A percentile compares a stretch with the other conserved stretches of the same genome.
phyloP scores from a whole-genome alignment of 1,140 invertebrate genomes.

The Sinonovacula constricta region DNA sequence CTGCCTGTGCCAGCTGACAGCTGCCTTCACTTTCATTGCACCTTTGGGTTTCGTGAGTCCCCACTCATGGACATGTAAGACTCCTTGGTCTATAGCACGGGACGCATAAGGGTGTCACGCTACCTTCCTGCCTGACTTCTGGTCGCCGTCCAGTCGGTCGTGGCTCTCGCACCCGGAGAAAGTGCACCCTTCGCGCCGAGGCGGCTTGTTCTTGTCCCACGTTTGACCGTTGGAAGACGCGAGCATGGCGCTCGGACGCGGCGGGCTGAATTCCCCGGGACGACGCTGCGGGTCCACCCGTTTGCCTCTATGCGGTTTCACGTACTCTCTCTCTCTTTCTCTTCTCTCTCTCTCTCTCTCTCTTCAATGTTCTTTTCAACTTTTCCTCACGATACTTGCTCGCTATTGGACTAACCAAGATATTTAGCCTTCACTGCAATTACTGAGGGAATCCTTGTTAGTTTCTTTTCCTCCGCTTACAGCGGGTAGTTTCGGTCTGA shows the following conservation, averaged over 20 bases:
- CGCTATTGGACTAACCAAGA: conserved; percentile 89
- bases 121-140: conserved; percentile 50
- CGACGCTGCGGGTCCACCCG: conserved; percentile 78
- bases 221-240: conserved; percentile 21
- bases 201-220: background rate
- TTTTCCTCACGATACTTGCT: conserved; percentile 95
- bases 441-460: conserved; percentile 83
- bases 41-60: conserved; percentile 83
- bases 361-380: conserved; percentile 94
- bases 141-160: conserved; percentile 57
- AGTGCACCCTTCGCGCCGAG: conserved; percentile 40
- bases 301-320: conserved; percentile 89
- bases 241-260: conserved; percentile 11
- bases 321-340: conserved; percentile 92
- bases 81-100: conserved; percentile 97
- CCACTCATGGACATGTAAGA: conserved; percentile 90
- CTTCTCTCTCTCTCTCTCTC: conserved; percentile 92
- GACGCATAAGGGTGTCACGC: conserved; percentile 84
- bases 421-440: conserved; percentile 94
- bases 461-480: conserved; percentile 96
- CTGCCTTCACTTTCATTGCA: conserved; percentile 83
- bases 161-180: conserved; percentile 53
- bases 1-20: conserved; percentile 67
- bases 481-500: conserved; percentile 87
- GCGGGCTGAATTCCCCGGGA: conserved; percentile 77